Evolutionary conservation across 2,888 invertebrate species (phyloP).

Genomic region (Physocephala rufipes): DNA sequence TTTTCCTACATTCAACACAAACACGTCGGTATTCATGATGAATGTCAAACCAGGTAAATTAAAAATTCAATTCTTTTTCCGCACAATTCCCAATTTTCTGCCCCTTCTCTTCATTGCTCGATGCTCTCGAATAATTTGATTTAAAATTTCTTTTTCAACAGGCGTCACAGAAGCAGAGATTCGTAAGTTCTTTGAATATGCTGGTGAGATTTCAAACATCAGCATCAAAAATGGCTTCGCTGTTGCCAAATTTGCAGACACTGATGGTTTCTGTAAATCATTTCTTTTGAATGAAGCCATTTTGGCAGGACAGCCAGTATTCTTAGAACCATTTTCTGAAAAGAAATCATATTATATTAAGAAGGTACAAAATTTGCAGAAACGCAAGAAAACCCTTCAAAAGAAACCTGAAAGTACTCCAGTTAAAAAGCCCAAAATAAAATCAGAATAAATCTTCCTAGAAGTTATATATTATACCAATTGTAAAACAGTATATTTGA

Average conservation of each 20-base stretch:
- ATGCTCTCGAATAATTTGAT: not conserved
- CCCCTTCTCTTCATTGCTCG: not conserved
- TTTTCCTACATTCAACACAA: not conserved
- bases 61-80: not conserved
- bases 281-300: constrained; percentile 51
- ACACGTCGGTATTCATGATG: constrained; percentile 39
- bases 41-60: constrained; percentile 43
- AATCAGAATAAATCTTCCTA: not conserved
- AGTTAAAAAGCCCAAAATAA: constrained; percentile 1
- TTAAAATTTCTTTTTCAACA: constrained; percentile 14
- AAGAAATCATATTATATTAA: constrained; percentile 44
- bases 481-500: no score
- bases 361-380: constrained; percentile 16
- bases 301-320: constrained; percentile 48
- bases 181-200: constrained; percentile 42
- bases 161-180: constrained; percentile 48
- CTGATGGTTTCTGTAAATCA: constrained; percentile 56
- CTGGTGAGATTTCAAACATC: constrained; percentile 50
- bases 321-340: constrained; percentile 55
- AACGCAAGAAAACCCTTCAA: constrained; percentile 36
- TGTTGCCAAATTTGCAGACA: constrained; percentile 48
- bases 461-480: no score
- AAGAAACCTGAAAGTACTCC: constrained; percentile 4
- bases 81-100: not conserved
- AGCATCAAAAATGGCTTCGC: constrained; percentile 44